Base-by-base conservation (phyloP, 2,113 vertebrate genomes). In the Scortum barcoo region DNA sequence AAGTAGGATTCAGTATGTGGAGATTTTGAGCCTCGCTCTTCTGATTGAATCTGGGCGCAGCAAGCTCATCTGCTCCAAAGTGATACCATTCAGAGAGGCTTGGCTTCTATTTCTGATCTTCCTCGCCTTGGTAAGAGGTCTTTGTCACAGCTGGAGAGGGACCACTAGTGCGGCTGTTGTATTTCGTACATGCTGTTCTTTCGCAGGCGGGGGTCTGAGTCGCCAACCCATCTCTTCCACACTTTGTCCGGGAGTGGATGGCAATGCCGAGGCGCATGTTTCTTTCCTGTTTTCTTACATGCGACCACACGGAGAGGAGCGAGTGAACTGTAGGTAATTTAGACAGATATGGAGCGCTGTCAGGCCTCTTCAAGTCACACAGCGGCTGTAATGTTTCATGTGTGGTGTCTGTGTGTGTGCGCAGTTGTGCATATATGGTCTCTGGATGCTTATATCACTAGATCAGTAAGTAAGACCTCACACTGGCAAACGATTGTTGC, bases 401-500 rank as follows among this genome's bases (percentile, higher is more conserved):
- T 70, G 4, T 6, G 65, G 5, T 50, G 44, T 16, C 0, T 56
- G 13, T 46, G 22, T 73, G 42, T 20, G 44, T 58, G 14, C 14
- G 14, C 20, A 33, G 17, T 10, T 78, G 30, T 69, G 16, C 36
- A 19, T 28, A 48, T 61, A 50, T 13, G 40, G 13, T 46, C 5
- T 22, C 62, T 77, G 22, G 17, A 54, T 50, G 24, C 40, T 48
- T 20, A 50, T 71, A 66, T 66, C 75, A 62, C 24, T 67, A 38
- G 44, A 57, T 62, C 53, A 75, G 58, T 48, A 24, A 65, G 66
- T 36, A 28, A 74, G 71, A 7, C 40, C 40, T 57, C 10, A 22
- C 51, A n/a, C 73, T 60, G 78, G 24, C 51, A 70, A 61, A 62
- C 50, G 72, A 82, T 88, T 81, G 81, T 89, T 84, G 88, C 81